These are phyloP conservation scores for Lasioglossum oenotherae DNA, from an alignment of 2,888 invertebrate genomes.

Conservation along the genomic window DNA sequence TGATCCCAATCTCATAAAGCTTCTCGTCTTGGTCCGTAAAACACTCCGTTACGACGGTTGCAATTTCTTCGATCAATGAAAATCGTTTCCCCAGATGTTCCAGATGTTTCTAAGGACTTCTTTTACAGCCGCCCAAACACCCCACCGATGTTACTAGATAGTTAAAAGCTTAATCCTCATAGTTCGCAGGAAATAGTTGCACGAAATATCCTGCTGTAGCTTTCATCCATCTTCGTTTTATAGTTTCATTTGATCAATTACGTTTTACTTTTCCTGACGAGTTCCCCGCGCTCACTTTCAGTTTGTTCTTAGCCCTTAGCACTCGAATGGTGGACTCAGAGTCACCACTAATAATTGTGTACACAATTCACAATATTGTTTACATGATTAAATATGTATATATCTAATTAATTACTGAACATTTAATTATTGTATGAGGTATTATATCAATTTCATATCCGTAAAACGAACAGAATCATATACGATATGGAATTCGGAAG, in stretches of 20 bases:
- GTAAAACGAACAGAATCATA: too few relatives aligned
- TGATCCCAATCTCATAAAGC: neutral
- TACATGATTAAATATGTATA: too few relatives aligned
- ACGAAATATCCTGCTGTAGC: neutral
- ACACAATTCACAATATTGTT: too few relatives aligned
- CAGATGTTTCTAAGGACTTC: neutral
- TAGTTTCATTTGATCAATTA: neutral
- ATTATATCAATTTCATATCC: too few relatives aligned
- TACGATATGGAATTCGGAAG: too few relatives aligned
- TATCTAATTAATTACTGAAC: too few relatives aligned
- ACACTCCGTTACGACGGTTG: neutral
- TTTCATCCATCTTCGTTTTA: neutral
- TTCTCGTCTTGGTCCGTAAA: neutral
- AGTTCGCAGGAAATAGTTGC: neutral
- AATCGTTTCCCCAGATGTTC: slow-evolving; percentile 1
- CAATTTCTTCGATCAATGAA: slow-evolving; percentile 1
- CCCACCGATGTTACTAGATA: neutral
- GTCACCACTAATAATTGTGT: too few relatives aligned
- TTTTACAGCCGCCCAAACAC: neutral
- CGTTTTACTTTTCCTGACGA: neutral
- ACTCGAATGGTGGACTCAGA: too few relatives aligned
- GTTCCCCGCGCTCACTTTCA: neutral
- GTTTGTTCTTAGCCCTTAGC: neutral
- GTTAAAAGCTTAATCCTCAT: neutral
- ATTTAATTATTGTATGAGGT: too few relatives aligned